Evolutionary conservation across 2,797 vertebrate genomes (phyloP), one percentile per base, ranked within the genome.

Genomic region (Falco peregrinus): DNA sequence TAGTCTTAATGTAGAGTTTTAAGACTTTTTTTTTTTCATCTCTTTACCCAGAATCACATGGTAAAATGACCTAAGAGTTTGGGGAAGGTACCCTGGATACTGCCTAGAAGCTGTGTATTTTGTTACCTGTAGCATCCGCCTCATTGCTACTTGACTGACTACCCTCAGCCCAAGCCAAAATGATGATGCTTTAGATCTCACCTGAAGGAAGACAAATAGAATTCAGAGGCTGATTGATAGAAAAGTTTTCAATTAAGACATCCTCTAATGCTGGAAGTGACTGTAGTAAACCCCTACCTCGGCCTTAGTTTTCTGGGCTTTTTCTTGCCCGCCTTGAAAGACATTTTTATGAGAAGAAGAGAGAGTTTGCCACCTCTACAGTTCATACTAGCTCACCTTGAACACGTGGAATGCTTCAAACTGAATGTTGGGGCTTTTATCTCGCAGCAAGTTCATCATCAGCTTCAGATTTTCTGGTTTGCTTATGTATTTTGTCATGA

Each of bases 341-440:
- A 80, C 7, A 16, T 9, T 78, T 89, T 14, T 59, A 41, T n/a
- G 68, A 84, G 50, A 28, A 54, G 37, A 88, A 54, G 37, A 88
- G 8, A 59, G 77, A 57, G 14, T 61, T 48, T 89, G 45, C 33
- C 48, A 35, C 47, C 26, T 64, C 39, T 45, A 17, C 26, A 25
- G 33, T 17, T 47, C 25, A 39, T 6, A 14, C 8, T 56, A 31
- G 21, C 96, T 97, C 97, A 99, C 99, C 99, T 99, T 99, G 91
- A 99, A 99, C 90, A 99, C 99, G 0, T 99, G 99, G 97, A 99
- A 99, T 65, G 99, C 99, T 97, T 99, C 99, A 96, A 99, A 99
- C 98, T 99, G 99, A 96, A 99, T 99, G 98, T 99, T 99, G 89
- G 98, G 98, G 91, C 99, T 99, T 97, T 99, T 99, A 95, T 99